These are phyloP conservation scores for Plemyria rubiginata DNA, from an alignment of 2,888 invertebrate genomes.

Conservation along the genomic window DNA sequence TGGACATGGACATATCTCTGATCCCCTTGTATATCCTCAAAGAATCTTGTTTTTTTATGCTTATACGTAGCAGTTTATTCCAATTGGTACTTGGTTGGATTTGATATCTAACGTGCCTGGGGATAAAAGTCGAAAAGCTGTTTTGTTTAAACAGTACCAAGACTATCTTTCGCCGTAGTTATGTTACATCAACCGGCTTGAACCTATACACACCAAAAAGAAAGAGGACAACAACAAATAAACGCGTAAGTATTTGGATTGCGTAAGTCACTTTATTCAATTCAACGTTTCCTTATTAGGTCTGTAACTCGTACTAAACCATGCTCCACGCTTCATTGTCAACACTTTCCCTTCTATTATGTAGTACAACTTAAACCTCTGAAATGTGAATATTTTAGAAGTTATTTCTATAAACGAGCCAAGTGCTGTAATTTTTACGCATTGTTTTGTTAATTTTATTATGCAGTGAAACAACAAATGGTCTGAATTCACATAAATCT, in stretches of 20 bases:
- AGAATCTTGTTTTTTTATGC: too few species aligned
- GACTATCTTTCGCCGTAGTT: too few species aligned
- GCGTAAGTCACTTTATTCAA: constrained; percentile 41
- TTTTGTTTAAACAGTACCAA: too few species aligned
- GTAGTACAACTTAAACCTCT: not conserved
- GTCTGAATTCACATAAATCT: too few species aligned
- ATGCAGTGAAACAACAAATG: not conserved
- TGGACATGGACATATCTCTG: too few species aligned
- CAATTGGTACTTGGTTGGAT: too few species aligned
- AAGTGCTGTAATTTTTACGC: not conserved
- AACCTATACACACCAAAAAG: too few species aligned
- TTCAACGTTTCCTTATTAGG: constrained; percentile 47
- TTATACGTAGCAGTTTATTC: too few species aligned
- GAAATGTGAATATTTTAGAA: constrained; percentile 5
- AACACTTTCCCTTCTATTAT: constrained; percentile 27
- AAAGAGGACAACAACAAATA: not conserved
- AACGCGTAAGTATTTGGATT: constrained; percentile 21
- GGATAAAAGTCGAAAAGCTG: too few species aligned
- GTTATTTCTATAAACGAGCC: constrained; percentile 7
- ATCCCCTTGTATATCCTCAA: too few species aligned
- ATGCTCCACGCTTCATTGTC: constrained; percentile 28
- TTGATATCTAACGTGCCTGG: too few species aligned
- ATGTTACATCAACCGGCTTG: too few species aligned
- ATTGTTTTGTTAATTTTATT: not conserved
- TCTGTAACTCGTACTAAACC: constrained; percentile 29